phyloP scores from a whole-genome alignment of 2,797 vertebrate genomes.

The Strix occidentalis region DNA sequence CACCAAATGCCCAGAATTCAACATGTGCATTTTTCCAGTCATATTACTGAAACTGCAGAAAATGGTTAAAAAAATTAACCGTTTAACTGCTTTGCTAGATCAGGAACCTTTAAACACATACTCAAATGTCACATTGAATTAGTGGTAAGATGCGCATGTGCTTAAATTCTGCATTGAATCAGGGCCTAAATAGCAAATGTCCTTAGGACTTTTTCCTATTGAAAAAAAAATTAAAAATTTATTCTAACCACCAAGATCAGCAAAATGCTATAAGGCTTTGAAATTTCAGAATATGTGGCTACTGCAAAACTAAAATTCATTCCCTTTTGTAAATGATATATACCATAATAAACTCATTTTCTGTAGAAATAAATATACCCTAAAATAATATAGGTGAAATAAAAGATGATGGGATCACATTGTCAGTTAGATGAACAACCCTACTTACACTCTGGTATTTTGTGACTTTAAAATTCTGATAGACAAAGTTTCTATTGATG shows the following conservation, averaged over 20 bases:
- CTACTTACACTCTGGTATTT: neutral
- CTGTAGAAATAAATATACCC: neutral
- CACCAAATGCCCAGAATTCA: neutral
- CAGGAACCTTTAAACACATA: neutral
- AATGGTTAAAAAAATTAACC: neutral
- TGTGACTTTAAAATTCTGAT: neutral
- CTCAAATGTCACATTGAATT: neutral
- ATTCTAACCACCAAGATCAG: neutral
- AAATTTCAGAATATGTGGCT: neutral
- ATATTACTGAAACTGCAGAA: neutral
- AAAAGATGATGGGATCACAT: neutral
- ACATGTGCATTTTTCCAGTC: neutral
- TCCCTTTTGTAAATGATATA: neutral
- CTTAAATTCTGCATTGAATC: neutral
- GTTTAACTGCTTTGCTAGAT: neutral
- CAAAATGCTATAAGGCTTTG: neutral
- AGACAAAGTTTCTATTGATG: neutral
- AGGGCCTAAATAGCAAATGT: neutral
- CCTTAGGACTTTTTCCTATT: neutral
- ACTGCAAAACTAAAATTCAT: neutral
- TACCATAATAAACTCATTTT: neutral
- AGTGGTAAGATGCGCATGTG: neutral
- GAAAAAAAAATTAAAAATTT: neutral
- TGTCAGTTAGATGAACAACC: neutral
- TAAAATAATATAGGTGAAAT: neutral